Evolutionary conservation across 2,113 vertebrate species (phyloP), one percentile per base, ranked within the genome.

Genomic region (Sinocyclocheilus anophthalmus): DNA sequence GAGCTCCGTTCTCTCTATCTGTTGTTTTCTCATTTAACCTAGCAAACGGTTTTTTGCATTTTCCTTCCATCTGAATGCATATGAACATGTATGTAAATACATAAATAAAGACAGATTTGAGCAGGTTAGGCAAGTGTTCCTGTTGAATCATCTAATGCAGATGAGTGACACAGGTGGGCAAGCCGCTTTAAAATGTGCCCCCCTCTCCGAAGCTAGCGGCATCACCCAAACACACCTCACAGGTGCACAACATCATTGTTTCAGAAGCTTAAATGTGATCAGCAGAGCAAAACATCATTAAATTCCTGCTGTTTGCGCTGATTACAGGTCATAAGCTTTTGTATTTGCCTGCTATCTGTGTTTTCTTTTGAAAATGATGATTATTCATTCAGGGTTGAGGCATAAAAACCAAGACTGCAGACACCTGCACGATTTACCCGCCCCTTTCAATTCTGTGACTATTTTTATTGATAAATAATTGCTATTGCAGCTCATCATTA

Each of bases 381-480:
- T 96, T 96, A 96, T 96, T 95, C 96, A 96, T 96, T 95, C 94
- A 50, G 80, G 75, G 84, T 87, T 86, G 81, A 87, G 84, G 93
- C 94, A 95, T 95, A 95, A 95, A 95, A 94, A 95, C 96, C 95
- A 96, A 96, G 76, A 87, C 61, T 94, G 95, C 94, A 96, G 94
- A 97, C 97, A 97, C 96, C 96, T 98, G 97, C 97, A 93, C 93
- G 95, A 93, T 94, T 94, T 94, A 59, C 93, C 94, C 96, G 96
- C 96, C 96, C 96, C 95, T 96, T 94, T 89, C 95, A 97, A 96
- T 97, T 97, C 94, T 96, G 95, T 93, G 95, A 97, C 96, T 97
- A 96, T 97, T 97, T 96, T 96, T 97, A 97, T 97, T 97, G 95
- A 97, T 97, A 96, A 97, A 96, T 97, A 97, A 98, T 97, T 96